Conservation (phyloP, 2,113 vertebrate genomes). For the Sporophila hypoxantha region DNA sequence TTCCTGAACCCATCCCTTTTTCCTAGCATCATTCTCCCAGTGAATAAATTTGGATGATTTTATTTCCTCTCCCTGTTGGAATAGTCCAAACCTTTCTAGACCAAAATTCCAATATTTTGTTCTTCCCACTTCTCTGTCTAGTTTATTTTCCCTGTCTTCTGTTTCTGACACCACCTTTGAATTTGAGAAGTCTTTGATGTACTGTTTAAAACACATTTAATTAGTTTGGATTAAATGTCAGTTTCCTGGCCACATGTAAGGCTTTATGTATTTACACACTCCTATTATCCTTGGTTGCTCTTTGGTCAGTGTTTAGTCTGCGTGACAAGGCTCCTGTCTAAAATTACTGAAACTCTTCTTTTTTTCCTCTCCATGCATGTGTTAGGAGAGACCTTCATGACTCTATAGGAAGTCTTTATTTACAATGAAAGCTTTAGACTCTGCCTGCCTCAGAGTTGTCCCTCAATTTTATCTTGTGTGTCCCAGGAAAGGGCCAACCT, state of each 20-base stretch:
- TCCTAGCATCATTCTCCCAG: too few relatives aligned
- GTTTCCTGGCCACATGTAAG: background rate
- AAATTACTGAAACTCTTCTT: background rate
- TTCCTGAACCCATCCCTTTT: background rate
- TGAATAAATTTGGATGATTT: background rate
- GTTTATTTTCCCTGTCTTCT: background rate
- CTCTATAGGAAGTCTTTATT: background rate
- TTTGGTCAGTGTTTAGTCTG: conserved; percentile 7
- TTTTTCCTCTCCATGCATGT: background rate
- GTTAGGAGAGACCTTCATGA: background rate
- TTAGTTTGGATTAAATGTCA: conserved; percentile 9
- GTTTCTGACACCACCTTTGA: conserved; percentile 15
- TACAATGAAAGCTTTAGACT: background rate
- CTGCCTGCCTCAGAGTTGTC: background rate
- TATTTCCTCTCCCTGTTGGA: background rate
- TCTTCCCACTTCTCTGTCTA: background rate
- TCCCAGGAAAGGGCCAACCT: background rate
- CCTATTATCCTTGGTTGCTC: background rate
- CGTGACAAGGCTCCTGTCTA: background rate
- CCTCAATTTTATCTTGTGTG: background rate
- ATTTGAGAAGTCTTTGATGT: conserved; percentile 9
- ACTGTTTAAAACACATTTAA: background rate
- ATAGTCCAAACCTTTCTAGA: background rate
- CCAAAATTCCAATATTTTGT: background rate
- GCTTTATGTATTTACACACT: background rate